Percentiles rank a stretch among this genome's conserved stretches.
phyloP scores from a whole-genome alignment of 2,113 vertebrate genomes.

The Cairina moschata region DNA sequence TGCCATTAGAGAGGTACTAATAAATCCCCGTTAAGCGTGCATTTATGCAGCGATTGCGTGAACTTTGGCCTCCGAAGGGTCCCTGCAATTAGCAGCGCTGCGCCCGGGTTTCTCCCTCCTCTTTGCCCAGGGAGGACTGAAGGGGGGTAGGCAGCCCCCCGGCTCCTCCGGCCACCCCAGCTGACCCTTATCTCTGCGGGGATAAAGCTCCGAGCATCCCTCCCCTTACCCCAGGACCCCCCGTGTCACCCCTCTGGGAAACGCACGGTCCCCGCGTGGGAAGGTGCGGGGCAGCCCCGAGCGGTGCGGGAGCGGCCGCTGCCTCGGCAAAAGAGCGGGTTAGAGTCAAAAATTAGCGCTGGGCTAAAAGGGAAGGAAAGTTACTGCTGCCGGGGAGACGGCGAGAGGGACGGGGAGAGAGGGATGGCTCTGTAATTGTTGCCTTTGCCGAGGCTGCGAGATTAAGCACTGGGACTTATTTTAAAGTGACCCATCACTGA shows the following conservation, averaged over 20 bases:
- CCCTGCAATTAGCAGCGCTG: conserved; percentile 73
- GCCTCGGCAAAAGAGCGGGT: conserved; percentile 18
- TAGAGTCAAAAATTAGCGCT: conserved; percentile 53
- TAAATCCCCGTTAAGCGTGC: conserved; percentile 74
- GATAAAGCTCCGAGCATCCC: not conserved
- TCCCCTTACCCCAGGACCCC: not conserved
- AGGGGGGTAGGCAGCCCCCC: not conserved
- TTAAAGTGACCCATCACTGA: conserved; percentile 84
- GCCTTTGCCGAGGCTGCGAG: conserved; percentile 77
- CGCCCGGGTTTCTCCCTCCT: not conserved
- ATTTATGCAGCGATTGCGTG: conserved; percentile 79
- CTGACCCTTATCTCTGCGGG: not conserved
- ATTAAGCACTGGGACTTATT: conserved; percentile 84
- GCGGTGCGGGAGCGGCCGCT: not conserved
- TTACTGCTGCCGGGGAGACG: conserved; percentile 25
- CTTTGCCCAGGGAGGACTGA: not conserved
- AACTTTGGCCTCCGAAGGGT: conserved; percentile 77
- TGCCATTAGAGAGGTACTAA: conserved; percentile 71
- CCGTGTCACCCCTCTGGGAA: not conserved
- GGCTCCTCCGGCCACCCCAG: not conserved
- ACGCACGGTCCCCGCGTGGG: not conserved
- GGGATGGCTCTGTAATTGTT: conserved; percentile 78
- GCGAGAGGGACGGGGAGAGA: conserved; percentile 23
- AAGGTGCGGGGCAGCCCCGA: not conserved
- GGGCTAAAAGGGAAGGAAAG: conserved; percentile 71